A percentile compares a stretch with the other conserved stretches of the same genome.
Evolutionary conservation across 2,797 vertebrate genomes (phyloP).

Genomic region (Halcyon badia): DNA sequence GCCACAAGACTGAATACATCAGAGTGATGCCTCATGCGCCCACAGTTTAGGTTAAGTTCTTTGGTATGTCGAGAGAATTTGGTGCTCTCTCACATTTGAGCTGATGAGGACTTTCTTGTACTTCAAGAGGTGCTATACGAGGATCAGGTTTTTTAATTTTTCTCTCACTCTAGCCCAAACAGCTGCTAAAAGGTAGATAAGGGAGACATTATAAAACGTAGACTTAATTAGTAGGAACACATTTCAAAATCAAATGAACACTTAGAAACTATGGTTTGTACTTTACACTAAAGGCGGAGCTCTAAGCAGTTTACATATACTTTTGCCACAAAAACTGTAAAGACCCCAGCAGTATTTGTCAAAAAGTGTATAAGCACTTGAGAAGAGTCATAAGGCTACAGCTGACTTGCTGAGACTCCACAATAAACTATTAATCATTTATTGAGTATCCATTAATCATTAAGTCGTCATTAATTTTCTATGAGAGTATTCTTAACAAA

Average conservation of each 20-base stretch:
- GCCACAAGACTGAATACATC: background rate
- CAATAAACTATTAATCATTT: conserved; percentile 59
- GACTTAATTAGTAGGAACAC: background rate
- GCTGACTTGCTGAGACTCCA: background rate
- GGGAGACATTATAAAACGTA: background rate
- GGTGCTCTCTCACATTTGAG: background rate
- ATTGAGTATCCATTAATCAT: conserved; percentile 68
- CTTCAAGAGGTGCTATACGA: background rate
- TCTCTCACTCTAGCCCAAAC: background rate
- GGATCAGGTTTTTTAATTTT: background rate
- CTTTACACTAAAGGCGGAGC: background rate
- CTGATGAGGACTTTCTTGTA: background rate
- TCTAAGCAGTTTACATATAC: background rate
- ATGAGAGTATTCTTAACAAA: conserved; percentile 40
- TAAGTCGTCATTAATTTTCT: conserved; percentile 29
- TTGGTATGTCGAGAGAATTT: background rate
- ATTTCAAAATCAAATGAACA: background rate
- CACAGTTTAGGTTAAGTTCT: background rate
- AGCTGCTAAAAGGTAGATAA: background rate
- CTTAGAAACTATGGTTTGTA: background rate
- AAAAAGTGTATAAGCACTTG: background rate
- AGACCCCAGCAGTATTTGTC: background rate
- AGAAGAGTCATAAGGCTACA: background rate
- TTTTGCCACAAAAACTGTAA: background rate
- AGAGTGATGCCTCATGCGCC: background rate